Conservation (phyloP, 2,113 vertebrate genomes). For the Muscicapa adusta region DNA sequence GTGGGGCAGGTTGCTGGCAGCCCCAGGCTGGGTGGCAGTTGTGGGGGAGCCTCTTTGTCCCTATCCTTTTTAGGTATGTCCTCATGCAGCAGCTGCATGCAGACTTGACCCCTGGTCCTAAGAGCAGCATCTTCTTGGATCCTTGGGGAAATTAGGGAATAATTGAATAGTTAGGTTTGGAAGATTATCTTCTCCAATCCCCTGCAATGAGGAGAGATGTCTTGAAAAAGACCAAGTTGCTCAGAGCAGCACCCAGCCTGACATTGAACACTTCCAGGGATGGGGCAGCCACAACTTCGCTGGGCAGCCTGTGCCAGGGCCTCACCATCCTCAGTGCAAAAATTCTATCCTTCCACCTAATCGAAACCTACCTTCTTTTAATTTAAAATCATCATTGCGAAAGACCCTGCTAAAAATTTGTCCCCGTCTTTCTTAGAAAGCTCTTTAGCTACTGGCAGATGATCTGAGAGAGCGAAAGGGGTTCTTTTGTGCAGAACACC, state of each 20-base stretch:
- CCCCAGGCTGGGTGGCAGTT: background rate
- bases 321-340: rapidly evolving
- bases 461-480: background rate
- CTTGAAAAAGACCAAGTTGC: background rate
- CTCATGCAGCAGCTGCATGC: background rate
- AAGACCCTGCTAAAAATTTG: background rate
- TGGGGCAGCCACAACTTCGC: background rate
- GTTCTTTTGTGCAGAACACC: background rate
- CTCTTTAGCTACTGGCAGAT: rapidly evolving
- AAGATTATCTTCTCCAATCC: background rate
- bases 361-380: background rate
- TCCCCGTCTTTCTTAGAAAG: background rate
- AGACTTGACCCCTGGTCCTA: background rate
- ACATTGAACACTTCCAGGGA: background rate
- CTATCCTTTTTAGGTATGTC: background rate
- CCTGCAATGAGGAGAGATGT: rapidly evolving
- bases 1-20: background rate
- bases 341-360: background rate
- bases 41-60: background rate
- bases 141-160: background rate
- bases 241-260: background rate
- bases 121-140: rapidly evolving
- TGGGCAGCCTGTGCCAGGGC: rapidly evolving
- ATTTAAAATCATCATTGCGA: rapidly evolving
- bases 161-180: background rate